Evolutionary conservation across 2,888 invertebrate genomes (phyloP), one percentile per base, ranked within the genome.

Genomic region (Zaprionus bogoriensis): DNA sequence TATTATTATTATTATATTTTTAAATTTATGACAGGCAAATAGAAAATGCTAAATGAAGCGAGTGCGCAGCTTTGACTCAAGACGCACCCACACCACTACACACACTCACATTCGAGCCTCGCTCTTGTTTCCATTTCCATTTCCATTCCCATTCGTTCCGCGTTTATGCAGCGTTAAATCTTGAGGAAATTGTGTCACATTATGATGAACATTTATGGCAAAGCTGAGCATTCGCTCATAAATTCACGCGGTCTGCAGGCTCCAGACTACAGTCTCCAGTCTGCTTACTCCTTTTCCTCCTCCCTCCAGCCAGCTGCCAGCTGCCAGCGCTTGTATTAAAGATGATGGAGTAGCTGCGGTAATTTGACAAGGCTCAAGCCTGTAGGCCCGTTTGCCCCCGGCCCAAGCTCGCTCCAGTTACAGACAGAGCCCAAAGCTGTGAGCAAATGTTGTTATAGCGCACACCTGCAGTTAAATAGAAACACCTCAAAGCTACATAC

Each of bases 111-210:
- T 36, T 22, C 51, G 4, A 10, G 44, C 22, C 41, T 42, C 30
- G 22, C 50, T 1, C n/a, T 22, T 28, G 28, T 27, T 27, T 19
- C 38, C 17, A 45, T 20, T 19, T 14, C 3, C 28, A 28, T 30
- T 42, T 28, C 4, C 50, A 22, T 55, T 17, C 36, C 22, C 23
- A 44, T 45, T 59, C 62, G 58, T 42, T 63, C 59, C 38, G 59
- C 45, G 25, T 66, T 77, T 82, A 78, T 79, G 79, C 79, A 61
- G 77, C 74, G 77, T 82, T 82, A 82, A 82, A 82, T 82, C 82
- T 82, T 74, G 67, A 79, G 82, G 75, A 82, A 82, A 82, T 82
- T 82, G 85, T 82, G 82, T 82, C 82, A 82, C 82, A 82, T 82
- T 82, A 84, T 84, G 79, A 84, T 84, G 75, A 77, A 77, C 82